These are phyloP conservation scores for Morone chrysops DNA, from an alignment of 2,113 vertebrate species.

Conservation along the genomic window DNA sequence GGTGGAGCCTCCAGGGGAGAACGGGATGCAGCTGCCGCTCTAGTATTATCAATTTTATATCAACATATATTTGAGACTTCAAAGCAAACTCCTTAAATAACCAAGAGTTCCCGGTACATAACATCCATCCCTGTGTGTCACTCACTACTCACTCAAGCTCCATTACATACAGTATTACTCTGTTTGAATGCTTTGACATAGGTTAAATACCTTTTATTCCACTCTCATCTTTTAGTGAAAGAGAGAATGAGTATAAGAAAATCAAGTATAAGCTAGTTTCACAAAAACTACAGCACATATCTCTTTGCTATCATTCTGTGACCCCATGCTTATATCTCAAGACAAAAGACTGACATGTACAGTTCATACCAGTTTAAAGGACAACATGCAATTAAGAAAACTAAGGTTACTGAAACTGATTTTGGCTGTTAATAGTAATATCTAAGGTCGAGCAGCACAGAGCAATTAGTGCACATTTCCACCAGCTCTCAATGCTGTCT, in stretches of 20 bases:
- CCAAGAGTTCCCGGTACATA: not conserved
- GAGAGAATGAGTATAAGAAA: too few species aligned
- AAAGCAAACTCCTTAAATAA: not conserved
- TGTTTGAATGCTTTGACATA: not conserved
- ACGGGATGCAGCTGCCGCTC: slow-evolving; percentile 25
- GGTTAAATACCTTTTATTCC: not conserved
- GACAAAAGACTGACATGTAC: not conserved
- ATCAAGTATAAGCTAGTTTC: not conserved
- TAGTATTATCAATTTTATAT: not conserved
- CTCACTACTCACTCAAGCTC: not conserved
- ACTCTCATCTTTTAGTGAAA: not conserved
- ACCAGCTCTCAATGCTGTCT: slow-evolving; percentile 31
- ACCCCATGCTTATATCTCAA: not conserved
- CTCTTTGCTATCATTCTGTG: not conserved
- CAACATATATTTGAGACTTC: not conserved
- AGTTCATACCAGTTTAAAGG: not conserved
- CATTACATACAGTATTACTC: not conserved
- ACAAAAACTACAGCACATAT: too few species aligned
- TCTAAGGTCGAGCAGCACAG: not conserved
- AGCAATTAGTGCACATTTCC: slow-evolving; percentile 32
- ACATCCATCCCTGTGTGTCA: not conserved
- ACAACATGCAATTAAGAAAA: not conserved
- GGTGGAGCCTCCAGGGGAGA: slow-evolving; percentile 14
- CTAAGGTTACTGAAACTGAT: not conserved
- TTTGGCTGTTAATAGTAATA: not conserved